Evolutionary conservation across 2,113 vertebrate species (phyloP).

Genomic region (Lontra canadensis): DNA sequence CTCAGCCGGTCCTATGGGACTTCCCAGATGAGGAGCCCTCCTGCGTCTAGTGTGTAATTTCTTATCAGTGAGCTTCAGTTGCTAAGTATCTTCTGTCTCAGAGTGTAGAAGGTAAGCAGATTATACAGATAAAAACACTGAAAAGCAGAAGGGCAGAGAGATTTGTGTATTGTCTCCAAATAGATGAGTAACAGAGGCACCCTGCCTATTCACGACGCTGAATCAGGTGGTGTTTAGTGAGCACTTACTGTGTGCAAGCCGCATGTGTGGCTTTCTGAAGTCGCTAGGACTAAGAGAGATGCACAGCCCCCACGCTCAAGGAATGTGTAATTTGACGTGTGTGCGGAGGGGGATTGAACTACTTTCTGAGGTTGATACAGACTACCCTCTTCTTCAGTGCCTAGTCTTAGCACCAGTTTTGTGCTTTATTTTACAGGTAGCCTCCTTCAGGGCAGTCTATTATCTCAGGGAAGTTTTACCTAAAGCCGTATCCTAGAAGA

Average conservation of each 20-base stretch:
- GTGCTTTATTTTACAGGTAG: not conserved
- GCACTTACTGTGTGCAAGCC: not conserved
- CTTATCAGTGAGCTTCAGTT: not conserved
- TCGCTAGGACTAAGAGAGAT: no score
- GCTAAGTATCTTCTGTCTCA: not conserved
- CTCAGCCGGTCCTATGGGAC: rapidly evolving
- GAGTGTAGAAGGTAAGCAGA: not conserved
- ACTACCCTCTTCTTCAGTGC: rapidly evolving
- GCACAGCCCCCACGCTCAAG: rapidly evolving
- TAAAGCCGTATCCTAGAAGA: not conserved
- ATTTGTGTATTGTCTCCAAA: not conserved
- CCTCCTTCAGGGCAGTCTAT: no score
- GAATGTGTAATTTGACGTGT: no score
- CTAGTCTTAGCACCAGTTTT: not conserved
- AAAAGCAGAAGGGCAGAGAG: not conserved
- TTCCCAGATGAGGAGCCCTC: not conserved
- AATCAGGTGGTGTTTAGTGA: not conserved
- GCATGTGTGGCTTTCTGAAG: not conserved
- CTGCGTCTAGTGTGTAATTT: not conserved
- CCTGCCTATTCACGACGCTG: not conserved
- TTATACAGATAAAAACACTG: not conserved
- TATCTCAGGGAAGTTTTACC: not conserved
- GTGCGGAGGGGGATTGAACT: no score
- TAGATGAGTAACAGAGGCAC: not conserved
- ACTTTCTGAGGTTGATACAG: not conserved